Evolutionary conservation across 2,888 invertebrate genomes (phyloP), one percentile per base, ranked within the genome.

Genomic region (Perizoma affinitatum): DNA sequence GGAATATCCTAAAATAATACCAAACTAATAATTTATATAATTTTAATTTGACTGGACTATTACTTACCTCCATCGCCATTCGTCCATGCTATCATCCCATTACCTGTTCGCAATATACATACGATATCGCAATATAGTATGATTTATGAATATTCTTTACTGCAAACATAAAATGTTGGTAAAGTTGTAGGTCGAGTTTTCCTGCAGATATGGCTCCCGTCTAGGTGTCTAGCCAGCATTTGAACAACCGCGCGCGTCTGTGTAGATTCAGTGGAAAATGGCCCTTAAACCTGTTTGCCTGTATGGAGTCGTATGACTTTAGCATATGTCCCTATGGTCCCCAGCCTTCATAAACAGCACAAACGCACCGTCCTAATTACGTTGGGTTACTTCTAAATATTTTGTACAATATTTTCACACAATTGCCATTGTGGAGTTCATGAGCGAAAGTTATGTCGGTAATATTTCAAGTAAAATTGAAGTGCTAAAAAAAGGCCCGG

Each of bases 291-390:
- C 10, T 10, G 4, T 10, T n/a, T 10, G 41, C 10, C 7, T n/a
- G 4, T 53, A 53, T 45, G n/a, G 43, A 53, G 43, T 35, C 42
- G 43, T 43, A 52, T 43, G 43, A 35, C 11, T 36, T 11, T 53
- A 41, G 50, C 41, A 44, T 44, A 44, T 45, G 22, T 45, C 54
- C 34, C 40, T 9, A 9, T n/a, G n/a, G 33, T 78, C n/a, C 79
- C 79, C 67, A 68, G 63, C 71, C 73, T 70, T 79, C 81, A 79
- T 85, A 85, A 85, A 86, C 85, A 79, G 71, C 70, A 77, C 82
- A 84, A n/a, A 82, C 83, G 80, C 78, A 73, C 77, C 70, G 73
- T 48, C 73, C 83, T 86, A 87, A 88, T 87, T 86, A 87, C 84
- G 80, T 80, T 73, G 83, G 82, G 75, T 77, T 83, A 83, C 83